Base-by-base conservation (phyloP, 2,888 invertebrate genomes). In the Metallyticus violacea region DNA sequence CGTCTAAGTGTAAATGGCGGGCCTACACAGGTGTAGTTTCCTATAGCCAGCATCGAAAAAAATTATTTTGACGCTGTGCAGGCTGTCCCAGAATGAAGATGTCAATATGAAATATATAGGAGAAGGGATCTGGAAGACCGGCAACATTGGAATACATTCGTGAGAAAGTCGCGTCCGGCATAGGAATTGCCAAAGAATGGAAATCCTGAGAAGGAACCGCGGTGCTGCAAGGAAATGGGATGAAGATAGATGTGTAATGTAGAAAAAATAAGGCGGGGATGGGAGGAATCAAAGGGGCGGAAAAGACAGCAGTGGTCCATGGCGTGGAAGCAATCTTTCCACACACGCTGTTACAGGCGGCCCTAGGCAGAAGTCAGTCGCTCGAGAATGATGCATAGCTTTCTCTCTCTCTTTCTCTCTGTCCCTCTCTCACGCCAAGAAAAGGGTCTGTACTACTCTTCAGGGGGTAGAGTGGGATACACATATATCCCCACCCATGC, bases 21-120 rank as follows among this genome's bases (percentile, higher is more conserved):
- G 40, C 40, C 40, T n/a, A n/a, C 40, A 62, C 40, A 62, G 22
- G 40, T 62, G 40, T 22, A 62, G 9, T 62, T 62, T 15, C 40
- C 15, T 15, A 62, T 62, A 62, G 15, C 40, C 15, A 15, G 40
- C 22, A 62, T 62, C 22, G 40, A 62, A 62, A 9, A n/a, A 62
- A 62, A 15, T 62, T 30, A 30, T 81, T 9, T 25, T 81, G 30
- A 9, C 27, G 29, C 30, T 4, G 81, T 25, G 25, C 22, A 40
- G 30, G 29, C 40, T 30, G 26, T 26, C 62, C 22, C 5, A 15
- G 26, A 82, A 82, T 82, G 27, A 27, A 82, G 15, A 82, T 76
- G 82, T 82, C 82, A 29, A 82, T 82, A 82, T 76, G 82, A 82
- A 82, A 82, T 62, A 82, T 82, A 82, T 25, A 62, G 40, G 2